Evolutionary conservation across 2,113 vertebrate genomes (phyloP).

Genomic region (Emydura subglobosa): DNA sequence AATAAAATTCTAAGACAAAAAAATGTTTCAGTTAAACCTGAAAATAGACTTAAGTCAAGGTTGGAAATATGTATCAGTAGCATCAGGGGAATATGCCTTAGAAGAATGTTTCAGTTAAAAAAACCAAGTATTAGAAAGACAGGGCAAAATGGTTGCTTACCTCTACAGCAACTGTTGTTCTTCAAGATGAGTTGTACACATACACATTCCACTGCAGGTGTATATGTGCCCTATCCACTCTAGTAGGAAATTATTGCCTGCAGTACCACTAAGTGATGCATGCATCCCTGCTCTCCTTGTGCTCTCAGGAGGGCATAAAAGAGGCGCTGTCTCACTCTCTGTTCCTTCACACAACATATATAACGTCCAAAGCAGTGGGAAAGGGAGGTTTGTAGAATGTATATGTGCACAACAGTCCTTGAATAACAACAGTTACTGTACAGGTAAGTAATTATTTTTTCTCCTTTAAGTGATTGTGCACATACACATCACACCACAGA

Average conservation of each 20-base stretch:
- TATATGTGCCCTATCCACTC: not conserved
- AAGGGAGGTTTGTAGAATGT: too few relatives aligned
- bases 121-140: fast-evolving
- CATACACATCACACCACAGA: too few relatives aligned
- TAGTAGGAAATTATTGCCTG: not conserved
- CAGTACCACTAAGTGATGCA: not conserved
- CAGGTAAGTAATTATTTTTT: too few relatives aligned
- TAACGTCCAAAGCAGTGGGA: too few relatives aligned
- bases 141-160: too few relatives aligned
- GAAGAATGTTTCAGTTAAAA: not conserved
- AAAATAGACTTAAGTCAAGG: not conserved
- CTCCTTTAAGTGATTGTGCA: too few relatives aligned
- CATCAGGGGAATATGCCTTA: not conserved
- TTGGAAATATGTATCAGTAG: not conserved
- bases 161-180: not conserved
- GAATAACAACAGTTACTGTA: too few relatives aligned
- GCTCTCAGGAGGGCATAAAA: not conserved
- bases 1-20: not conserved
- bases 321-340: not conserved
- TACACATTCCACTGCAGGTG: not conserved
- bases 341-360: too few relatives aligned
- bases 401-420: too few relatives aligned
- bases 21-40: not conserved
- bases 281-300: not conserved
- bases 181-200: not conserved